phyloP scores from a whole-genome alignment of 2,113 vertebrate genomes.

The Micromys minutus region DNA sequence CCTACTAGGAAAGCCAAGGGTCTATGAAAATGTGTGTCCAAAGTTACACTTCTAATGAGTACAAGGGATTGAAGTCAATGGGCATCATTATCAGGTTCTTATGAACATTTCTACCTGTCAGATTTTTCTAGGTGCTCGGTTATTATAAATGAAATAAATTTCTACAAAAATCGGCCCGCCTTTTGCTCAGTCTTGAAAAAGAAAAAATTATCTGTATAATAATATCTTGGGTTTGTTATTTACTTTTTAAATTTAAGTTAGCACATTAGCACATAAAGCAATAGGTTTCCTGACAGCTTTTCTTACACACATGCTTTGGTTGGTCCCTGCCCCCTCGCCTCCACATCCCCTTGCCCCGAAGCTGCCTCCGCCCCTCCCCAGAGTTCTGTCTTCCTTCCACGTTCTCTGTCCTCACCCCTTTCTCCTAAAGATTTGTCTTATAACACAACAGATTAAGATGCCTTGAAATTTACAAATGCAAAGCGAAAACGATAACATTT shows the following conservation, averaged over 20 bases:
- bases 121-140: background rate
- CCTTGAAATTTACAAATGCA: too few species aligned
- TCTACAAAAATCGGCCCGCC: conserved; percentile 1
- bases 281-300: background rate
- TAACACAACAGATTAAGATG: too few species aligned
- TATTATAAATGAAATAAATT: conserved; percentile 42
- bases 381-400: too few species aligned
- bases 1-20: background rate
- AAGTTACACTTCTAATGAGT: background rate
- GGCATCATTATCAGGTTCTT: background rate
- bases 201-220: background rate
- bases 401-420: too few species aligned
- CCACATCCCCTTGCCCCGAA: too few species aligned
- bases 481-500: too few species aligned
- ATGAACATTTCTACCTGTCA: background rate
- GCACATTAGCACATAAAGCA: background rate
- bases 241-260: background rate
- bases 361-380: too few species aligned
- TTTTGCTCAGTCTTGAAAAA: background rate
- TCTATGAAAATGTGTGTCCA: background rate
- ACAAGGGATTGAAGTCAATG: background rate
- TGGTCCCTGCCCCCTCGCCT: background rate
- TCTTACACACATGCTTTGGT: background rate
- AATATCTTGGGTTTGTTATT: background rate
- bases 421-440: too few species aligned